Conservation (phyloP, 1,140 invertebrate species). For the Brachionus paranguensis region DNA sequence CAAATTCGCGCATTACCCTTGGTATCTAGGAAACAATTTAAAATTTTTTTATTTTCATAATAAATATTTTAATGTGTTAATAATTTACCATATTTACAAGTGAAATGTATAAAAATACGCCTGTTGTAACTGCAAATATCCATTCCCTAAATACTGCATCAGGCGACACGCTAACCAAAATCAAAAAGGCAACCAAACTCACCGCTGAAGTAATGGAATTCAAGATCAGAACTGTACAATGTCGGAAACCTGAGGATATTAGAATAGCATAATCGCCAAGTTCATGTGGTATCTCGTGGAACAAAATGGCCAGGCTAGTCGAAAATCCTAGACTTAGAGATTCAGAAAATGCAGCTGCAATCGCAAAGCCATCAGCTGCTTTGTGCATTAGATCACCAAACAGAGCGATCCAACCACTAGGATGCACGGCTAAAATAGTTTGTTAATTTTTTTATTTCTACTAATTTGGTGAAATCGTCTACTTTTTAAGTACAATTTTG, state of each 20-base stretch:
- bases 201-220: slow-evolving; percentile 17
- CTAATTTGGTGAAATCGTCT: no score
- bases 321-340: slow-evolving; percentile 50
- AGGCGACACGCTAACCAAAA: neutral
- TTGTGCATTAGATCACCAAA: slow-evolving; percentile 58
- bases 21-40: neutral
- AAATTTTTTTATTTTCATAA: neutral
- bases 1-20: neutral
- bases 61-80: neutral
- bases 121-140: slow-evolving; percentile 35
- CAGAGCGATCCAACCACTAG: slow-evolving; percentile 54
- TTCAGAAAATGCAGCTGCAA: slow-evolving; percentile 57
- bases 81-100: slow-evolving; percentile 29
- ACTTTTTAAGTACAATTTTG: slow-evolving; percentile 16
- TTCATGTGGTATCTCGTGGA: slow-evolving; percentile 59
- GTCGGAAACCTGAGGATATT: neutral
- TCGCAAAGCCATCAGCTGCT: slow-evolving; percentile 57
- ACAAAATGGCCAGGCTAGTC: slow-evolving; percentile 56
- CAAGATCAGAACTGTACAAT: neutral
- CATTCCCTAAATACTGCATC: neutral
- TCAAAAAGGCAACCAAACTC: neutral
- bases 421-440: slow-evolving; percentile 39
- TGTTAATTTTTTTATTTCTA: no score
- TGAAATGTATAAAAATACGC: slow-evolving; percentile 29
- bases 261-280: slow-evolving; percentile 43